A percentile compares a stretch with the other conserved stretches of the same genome.
These are phyloP conservation scores for Tetragonula clypearis DNA, from an alignment of 1,140 invertebrate species.

Conservation along the genomic window DNA sequence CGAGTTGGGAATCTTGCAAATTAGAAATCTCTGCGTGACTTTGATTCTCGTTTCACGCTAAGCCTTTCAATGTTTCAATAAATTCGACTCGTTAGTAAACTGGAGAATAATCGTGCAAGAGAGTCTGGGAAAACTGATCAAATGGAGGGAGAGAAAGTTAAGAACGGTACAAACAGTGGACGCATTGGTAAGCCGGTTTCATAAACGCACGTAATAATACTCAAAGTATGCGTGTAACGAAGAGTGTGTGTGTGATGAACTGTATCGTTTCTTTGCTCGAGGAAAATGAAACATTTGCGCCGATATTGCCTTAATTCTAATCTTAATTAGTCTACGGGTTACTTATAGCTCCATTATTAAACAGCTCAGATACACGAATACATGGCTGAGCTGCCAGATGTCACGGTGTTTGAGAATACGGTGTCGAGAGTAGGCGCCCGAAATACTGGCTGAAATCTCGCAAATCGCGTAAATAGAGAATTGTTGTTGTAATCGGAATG, in stretches of 20 bases:
- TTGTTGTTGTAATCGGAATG: neutral
- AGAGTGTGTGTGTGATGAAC: neutral
- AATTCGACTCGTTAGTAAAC: neutral
- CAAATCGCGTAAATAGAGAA: neutral
- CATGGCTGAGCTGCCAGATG: neutral
- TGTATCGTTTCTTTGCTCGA: neutral
- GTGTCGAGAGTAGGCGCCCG: neutral
- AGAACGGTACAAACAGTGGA: constrained; percentile 65
- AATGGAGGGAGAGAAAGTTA: constrained; percentile 58
- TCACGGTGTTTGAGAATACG: constrained; percentile 9
- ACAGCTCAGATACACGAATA: constrained; percentile 22
- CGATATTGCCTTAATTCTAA: constrained; percentile 48
- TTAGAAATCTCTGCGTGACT: neutral
- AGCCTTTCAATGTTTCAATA: too few species aligned
- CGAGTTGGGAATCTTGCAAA: neutral
- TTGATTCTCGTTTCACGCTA: too few species aligned
- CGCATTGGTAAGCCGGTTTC: constrained; percentile 65
- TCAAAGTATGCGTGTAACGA: neutral
- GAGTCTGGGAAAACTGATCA: constrained; percentile 39
- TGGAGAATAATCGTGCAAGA: neutral
- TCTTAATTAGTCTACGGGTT: constrained; percentile 39
- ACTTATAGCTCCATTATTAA: constrained; percentile 36
- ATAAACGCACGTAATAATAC: constrained; percentile 57
- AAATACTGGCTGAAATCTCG: neutral
- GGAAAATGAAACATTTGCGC: constrained; percentile 19